Percentiles rank a stretch among this genome's conserved stretches.
These are phyloP conservation scores for Leptopilina syphax DNA, from an alignment of 2,888 invertebrate genomes.

Conservation along the genomic window DNA sequence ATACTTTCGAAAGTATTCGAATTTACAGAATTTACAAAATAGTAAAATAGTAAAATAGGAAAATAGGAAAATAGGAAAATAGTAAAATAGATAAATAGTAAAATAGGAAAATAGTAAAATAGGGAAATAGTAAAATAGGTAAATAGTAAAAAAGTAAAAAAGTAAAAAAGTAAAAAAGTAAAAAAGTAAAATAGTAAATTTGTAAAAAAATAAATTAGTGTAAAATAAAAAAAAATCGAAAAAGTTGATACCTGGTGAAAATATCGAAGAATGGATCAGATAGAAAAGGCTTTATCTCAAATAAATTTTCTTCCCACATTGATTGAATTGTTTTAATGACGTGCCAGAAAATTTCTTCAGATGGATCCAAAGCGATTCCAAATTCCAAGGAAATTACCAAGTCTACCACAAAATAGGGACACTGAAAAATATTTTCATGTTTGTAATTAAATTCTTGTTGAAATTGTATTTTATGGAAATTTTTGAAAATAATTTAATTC, in stretches of 20 bases:
- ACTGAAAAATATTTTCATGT: constrained; percentile 76
- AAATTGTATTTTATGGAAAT: too few relatives aligned
- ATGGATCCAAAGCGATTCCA: constrained; percentile 80
- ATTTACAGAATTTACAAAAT: too few relatives aligned
- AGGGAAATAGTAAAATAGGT: too few relatives aligned
- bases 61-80: too few relatives aligned
- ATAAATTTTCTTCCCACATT: constrained; percentile 84
- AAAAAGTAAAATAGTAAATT: background rate
- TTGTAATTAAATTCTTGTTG: constrained; percentile 46
- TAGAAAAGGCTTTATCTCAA: constrained; percentile 84
- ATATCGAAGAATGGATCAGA: constrained; percentile 84
- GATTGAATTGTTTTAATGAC: constrained; percentile 81
- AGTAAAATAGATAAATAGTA: too few relatives aligned
- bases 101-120: too few relatives aligned
- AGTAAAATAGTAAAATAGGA: too few relatives aligned
- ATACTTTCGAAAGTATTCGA: too few relatives aligned
- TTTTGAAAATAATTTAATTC: too few relatives aligned
- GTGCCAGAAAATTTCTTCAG: constrained; percentile 79
- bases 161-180: background rate
- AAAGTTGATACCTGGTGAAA: constrained; percentile 82
- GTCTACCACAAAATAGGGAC: constrained; percentile 82
- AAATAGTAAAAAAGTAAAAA: background rate
- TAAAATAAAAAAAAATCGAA: background rate
- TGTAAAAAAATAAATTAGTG: background rate
- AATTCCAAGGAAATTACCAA: constrained; percentile 74